Conservation (phyloP, 2,888 invertebrate species). For the Aspidiotus destructor region DNA sequence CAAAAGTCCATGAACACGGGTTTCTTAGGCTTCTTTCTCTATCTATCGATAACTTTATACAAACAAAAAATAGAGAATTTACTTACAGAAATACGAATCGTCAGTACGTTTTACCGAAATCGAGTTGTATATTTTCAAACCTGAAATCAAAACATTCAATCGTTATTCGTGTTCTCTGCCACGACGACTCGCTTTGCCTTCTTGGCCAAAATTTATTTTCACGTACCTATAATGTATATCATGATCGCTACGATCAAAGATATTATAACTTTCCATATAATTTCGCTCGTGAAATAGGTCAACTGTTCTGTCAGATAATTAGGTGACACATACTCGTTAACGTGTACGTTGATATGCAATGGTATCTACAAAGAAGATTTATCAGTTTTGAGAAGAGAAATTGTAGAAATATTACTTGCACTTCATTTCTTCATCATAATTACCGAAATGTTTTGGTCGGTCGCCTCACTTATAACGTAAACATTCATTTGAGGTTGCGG, state of each 20-base stretch:
- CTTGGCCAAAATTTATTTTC: not conserved
- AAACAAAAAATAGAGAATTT: not conserved
- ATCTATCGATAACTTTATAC: too few species aligned
- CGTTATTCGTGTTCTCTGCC: not conserved
- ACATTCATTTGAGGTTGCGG: conserved; percentile 1
- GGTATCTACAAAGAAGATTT: conserved; percentile 13
- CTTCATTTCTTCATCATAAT: not conserved
- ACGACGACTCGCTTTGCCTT: not conserved
- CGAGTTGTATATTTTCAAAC: not conserved
- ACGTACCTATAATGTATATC: conserved; percentile 3
- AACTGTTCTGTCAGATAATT: conserved; percentile 11
- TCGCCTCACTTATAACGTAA: conserved; percentile 5
- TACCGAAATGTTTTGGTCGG: conserved; percentile 15
- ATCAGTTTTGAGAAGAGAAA: not conserved
- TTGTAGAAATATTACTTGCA: not conserved
- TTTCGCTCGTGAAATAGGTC: conserved; percentile 11
- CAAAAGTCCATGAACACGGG: too few species aligned
- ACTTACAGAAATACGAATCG: conserved; percentile 1
- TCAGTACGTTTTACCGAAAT: not conserved
- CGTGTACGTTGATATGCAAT: conserved; percentile 15
- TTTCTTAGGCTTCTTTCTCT: too few species aligned
- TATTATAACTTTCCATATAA: conserved; percentile 5
- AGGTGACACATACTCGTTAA: conserved; percentile 8
- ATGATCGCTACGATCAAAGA: not conserved
- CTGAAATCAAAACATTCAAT: not conserved